Base-by-base conservation (phyloP, 2,113 vertebrate species). In the Sturnus vulgaris region DNA sequence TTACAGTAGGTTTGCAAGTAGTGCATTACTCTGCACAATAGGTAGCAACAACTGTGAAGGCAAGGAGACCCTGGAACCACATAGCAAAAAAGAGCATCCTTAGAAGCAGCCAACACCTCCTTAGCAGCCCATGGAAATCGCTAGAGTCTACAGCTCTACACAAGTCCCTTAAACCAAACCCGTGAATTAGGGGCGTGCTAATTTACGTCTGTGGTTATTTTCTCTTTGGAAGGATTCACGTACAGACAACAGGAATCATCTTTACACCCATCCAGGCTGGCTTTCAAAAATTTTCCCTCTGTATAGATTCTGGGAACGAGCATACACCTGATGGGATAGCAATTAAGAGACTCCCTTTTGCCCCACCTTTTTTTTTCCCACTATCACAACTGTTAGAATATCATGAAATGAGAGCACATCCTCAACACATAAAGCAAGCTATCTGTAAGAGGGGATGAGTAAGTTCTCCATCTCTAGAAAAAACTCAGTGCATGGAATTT, bases 1-100 rank as follows among this genome's bases (percentile, higher is more conserved):
- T 96, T 95, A 85, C 78, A 55, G 61, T 11, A 79, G 61, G 53
- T 65, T 87, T 87, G 33, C 39, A 69, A 80, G 68, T 23, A 95
- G 42, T 55, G 52, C 64, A 86, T 75, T 75, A 56, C 18, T 70
- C 82, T 77, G 40, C 0, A 4, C 68, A 60, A 63, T 44, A 90
- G 44, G 60, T 49, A 90, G 46, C 18, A 75, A 79, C 31, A 71
- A 40, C 14, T 37, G 33, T 37, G 44, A 88, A 88, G 64, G 31
- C 68, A 90, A 75, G 21, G 68, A 90, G 59, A 37, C 30, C 64
- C 69, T 81, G 71, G 70, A 69, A 82, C 15, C 2, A 0, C 11
- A 50, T 1, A 66, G 13, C 5, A 80, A 82, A 52, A 35, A 68
- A 31, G 27, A 57, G 27, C n/a, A 82, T 33, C 12, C 37, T 70